A percentile compares a stretch with the other conserved stretches of the same genome.
phyloP scores from a whole-genome alignment of 2,113 vertebrate genomes.

The Motacilla tschutschensis region DNA sequence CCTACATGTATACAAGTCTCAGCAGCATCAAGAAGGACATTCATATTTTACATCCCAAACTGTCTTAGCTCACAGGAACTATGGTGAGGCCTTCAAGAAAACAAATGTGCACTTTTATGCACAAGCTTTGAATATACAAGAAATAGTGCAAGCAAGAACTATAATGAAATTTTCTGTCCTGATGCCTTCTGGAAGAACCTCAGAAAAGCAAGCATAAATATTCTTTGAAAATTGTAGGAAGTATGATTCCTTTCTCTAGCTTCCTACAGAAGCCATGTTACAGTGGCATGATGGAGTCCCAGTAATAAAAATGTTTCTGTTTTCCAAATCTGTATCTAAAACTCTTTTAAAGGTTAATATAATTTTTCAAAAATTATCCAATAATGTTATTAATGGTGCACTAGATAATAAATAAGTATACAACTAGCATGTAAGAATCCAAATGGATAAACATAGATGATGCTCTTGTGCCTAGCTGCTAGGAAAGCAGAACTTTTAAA shows the following conservation, averaged over 20 bases:
- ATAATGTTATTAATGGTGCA: not conserved
- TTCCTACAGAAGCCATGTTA: not conserved
- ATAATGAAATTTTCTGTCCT: not conserved
- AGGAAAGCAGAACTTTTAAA: not conserved
- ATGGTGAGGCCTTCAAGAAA: not conserved
- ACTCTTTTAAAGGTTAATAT: not conserved
- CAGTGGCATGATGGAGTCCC: rapidly evolving
- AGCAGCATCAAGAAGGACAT: not conserved
- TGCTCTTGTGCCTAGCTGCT: not conserved
- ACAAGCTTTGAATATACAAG: not conserved
- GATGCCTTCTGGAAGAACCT: not conserved
- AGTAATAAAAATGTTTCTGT: not conserved
- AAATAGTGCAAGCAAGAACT: not conserved
- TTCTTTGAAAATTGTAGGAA: not conserved
- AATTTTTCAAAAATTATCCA: not conserved
- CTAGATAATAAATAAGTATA: not conserved
- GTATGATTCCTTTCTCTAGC: not conserved
- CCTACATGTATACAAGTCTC: not conserved
- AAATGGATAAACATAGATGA: not conserved
- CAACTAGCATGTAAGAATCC: not conserved
- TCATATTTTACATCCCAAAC: not conserved
- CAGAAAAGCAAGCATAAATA: not conserved
- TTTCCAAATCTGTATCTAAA: not conserved
- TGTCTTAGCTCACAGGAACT: not conserved
- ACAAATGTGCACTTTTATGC: not conserved